Evolutionary conservation across 2,888 invertebrate genomes (phyloP).

Genomic region (Acronicta leporina): DNA sequence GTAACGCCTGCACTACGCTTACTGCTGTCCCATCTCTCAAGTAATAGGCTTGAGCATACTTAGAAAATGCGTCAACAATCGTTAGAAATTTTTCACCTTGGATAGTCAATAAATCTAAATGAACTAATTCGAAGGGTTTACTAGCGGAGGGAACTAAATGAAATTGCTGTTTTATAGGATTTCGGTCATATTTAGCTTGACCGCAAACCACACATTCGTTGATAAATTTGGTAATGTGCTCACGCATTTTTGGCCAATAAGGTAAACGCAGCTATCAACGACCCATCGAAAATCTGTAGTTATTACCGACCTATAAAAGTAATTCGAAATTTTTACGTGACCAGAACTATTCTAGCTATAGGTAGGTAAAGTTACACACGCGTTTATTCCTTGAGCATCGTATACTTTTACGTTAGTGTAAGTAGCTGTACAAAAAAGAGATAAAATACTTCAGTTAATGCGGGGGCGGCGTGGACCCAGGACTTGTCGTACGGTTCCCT

Average conservation of each 20-base stretch:
- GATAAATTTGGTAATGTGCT: slow-evolving; percentile 12
- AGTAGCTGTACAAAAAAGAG: too few relatives aligned
- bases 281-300: too few relatives aligned
- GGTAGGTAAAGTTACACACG: too few relatives aligned
- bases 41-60: not conserved
- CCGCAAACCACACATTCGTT: slow-evolving; percentile 9
- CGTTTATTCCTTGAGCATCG: too few relatives aligned
- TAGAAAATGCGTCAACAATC: not conserved
- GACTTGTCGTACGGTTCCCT: too few relatives aligned
- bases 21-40: not conserved
- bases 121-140: slow-evolving; percentile 1
- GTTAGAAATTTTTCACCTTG: not conserved
- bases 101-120: not conserved
- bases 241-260: slow-evolving; percentile 15
- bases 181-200: not conserved
- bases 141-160: not conserved
- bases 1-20: not conserved
- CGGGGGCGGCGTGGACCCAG: too few relatives aligned
- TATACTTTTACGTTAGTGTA: too few relatives aligned
- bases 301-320: too few relatives aligned
- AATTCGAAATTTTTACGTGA: too few relatives aligned
- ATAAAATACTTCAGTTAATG: too few relatives aligned
- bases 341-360: too few relatives aligned
- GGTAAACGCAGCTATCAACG: too few relatives aligned
- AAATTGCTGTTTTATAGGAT: not conserved